These are phyloP conservation scores for Seriola rivoliana DNA, from an alignment of 2,113 vertebrate species.

Conservation along the genomic window DNA sequence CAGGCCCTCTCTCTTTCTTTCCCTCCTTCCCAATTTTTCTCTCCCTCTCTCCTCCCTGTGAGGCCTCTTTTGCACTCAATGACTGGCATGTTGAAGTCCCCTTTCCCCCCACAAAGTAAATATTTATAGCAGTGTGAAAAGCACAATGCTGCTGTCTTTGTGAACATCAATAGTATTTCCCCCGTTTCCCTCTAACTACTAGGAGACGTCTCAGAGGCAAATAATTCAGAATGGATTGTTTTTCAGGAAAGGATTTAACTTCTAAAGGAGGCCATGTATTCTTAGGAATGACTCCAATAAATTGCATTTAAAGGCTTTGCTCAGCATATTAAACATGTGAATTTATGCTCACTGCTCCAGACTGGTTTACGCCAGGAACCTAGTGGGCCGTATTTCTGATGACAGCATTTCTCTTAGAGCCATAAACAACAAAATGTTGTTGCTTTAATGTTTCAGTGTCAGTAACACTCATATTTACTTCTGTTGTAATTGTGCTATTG, in stretches of 20 bases:
- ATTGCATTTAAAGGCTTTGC: slow-evolving; percentile 52
- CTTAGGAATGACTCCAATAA: slow-evolving; percentile 48
- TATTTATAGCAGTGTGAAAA: slow-evolving; percentile 60
- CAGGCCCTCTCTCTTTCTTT: slow-evolving; percentile 13
- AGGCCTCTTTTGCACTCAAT: slow-evolving; percentile 66
- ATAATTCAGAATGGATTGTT: slow-evolving; percentile 35
- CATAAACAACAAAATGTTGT: slow-evolving; percentile 30
- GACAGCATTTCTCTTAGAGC: slow-evolving; percentile 37
- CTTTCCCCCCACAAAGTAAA: slow-evolving; percentile 58
- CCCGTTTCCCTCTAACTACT: slow-evolving; percentile 24
- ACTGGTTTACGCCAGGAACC: slow-evolving; percentile 40
- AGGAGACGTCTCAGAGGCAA: slow-evolving; percentile 32
- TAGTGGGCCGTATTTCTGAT: slow-evolving; percentile 45
- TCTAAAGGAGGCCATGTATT: slow-evolving; percentile 28
- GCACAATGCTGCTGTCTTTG: slow-evolving; percentile 40
- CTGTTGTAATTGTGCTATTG: slow-evolving; percentile 6
- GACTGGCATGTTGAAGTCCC: slow-evolving; percentile 59
- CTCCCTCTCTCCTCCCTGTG: slow-evolving; percentile 14
- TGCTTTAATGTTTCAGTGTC: slow-evolving; percentile 34
- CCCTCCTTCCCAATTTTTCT: neutral
- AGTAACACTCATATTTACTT: slow-evolving; percentile 18
- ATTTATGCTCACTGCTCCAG: slow-evolving; percentile 50
- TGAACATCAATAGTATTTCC: slow-evolving; percentile 41
- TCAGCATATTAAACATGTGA: slow-evolving; percentile 52
- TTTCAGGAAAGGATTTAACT: slow-evolving; percentile 36